A percentile compares a stretch with the other conserved stretches of the same genome.
Evolutionary conservation across 2,888 invertebrate genomes (phyloP).

Genomic region (Latrodectus hesperus): DNA sequence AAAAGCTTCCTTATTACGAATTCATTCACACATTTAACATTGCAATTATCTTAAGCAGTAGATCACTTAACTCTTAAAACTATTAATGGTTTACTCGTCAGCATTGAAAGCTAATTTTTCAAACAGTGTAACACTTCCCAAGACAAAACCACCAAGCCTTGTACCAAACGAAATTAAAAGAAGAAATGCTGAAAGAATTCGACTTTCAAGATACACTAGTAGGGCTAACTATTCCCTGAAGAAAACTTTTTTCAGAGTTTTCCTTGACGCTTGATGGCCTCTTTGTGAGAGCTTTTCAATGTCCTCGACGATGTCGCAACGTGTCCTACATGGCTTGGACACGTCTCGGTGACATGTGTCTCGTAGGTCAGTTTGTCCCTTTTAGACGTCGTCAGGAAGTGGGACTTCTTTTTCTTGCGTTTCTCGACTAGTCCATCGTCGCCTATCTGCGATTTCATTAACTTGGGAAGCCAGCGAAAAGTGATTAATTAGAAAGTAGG

Average conservation of each 20-base stretch:
- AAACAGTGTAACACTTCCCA: not conserved
- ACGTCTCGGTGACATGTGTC: constrained; percentile 61
- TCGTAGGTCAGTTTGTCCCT: constrained; percentile 51
- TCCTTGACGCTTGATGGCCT: constrained; percentile 26
- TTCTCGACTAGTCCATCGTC: not conserved
- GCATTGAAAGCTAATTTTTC: not conserved
- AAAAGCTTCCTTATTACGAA: too few species aligned
- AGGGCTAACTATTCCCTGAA: constrained; percentile 18
- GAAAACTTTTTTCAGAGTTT: constrained; percentile 27
- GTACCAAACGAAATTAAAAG: not conserved
- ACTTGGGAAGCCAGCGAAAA: not conserved
- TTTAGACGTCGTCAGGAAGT: not conserved
- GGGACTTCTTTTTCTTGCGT: not conserved
- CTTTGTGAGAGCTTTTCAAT: constrained; percentile 59
- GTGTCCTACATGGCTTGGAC: constrained; percentile 61
- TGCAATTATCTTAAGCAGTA: too few species aligned
- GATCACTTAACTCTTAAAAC: too few species aligned
- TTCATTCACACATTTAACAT: too few species aligned
- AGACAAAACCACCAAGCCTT: constrained; percentile 10
- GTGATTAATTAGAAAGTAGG: constrained; percentile 1
- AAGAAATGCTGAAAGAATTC: not conserved
- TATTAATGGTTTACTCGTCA: not conserved
- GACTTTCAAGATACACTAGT: constrained; percentile 2
- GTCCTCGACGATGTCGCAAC: constrained; percentile 54
- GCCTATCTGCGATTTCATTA: not conserved